These are phyloP conservation scores for Agrotis puta DNA, from an alignment of 2,888 invertebrate genomes.

Conservation along the genomic window DNA sequence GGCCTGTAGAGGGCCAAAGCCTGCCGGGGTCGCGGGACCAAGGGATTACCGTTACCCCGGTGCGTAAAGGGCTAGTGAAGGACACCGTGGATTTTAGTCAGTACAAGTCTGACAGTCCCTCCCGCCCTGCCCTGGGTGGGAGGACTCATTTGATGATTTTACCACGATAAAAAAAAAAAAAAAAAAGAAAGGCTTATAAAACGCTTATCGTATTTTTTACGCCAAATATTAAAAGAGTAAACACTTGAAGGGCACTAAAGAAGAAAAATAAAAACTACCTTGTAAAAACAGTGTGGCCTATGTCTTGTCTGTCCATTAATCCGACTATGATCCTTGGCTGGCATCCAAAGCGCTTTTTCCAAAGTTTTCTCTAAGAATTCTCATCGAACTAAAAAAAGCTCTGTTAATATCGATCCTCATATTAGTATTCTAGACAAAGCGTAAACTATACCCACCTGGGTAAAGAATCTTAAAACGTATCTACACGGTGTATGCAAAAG, in stretches of 20 bases:
- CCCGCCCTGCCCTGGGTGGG: no score
- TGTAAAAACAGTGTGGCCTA: slow-evolving; percentile 67
- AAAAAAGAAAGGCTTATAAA: background rate
- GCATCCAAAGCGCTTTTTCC: slow-evolving; percentile 68
- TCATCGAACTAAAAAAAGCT: slow-evolving; percentile 49
- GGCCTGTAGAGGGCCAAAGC: no score
- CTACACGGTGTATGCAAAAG: slow-evolving; percentile 77
- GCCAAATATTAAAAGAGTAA: slow-evolving; percentile 1
- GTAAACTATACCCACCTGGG: slow-evolving; percentile 57
- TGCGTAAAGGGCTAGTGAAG: no score
- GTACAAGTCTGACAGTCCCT: no score
- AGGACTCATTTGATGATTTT: no score
- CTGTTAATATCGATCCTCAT: slow-evolving; percentile 45
- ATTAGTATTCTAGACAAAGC: slow-evolving; percentile 62
- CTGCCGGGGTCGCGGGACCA: no score
- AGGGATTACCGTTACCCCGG: no score
- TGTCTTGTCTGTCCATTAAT: slow-evolving; percentile 68
- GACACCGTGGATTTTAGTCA: no score
- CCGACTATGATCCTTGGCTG: slow-evolving; percentile 71
- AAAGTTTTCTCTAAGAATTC: slow-evolving; percentile 56
- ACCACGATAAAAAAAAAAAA: no score
- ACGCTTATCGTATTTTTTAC: background rate
- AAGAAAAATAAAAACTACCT: slow-evolving; percentile 40
- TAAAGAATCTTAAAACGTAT: slow-evolving; percentile 74
- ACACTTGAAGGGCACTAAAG: slow-evolving; percentile 12